Evolutionary conservation across 2,888 invertebrate genomes (phyloP).

Genomic region (Nomada lathburiana): DNA sequence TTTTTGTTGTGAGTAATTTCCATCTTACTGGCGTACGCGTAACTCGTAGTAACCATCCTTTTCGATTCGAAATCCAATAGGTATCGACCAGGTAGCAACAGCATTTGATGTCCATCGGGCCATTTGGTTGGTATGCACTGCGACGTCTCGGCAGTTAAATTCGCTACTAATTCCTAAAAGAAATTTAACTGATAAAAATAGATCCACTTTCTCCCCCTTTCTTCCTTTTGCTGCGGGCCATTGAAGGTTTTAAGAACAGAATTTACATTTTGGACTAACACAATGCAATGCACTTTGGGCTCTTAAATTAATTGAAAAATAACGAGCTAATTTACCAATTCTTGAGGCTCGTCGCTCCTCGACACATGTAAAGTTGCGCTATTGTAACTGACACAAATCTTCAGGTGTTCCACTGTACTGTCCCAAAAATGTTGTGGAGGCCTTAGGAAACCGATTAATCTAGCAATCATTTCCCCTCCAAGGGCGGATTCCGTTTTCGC

Average conservation of each 20-base stretch:
- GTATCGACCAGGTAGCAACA: slow-evolving; percentile 87
- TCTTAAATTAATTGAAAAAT: slow-evolving; percentile 21
- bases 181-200: slow-evolving; percentile 15
- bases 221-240: not conserved
- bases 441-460: slow-evolving; percentile 92
- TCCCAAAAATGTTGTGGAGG: slow-evolving; percentile 90
- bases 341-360: slow-evolving; percentile 75
- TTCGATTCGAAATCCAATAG: slow-evolving; percentile 89
- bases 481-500: slow-evolving; percentile 89
- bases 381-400: slow-evolving; percentile 92
- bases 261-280: not conserved
- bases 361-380: slow-evolving; percentile 87
- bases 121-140: slow-evolving; percentile 89
- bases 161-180: slow-evolving; percentile 86
- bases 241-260: not conserved
- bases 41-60: slow-evolving; percentile 85
- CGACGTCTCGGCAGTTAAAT: slow-evolving; percentile 89
- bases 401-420: slow-evolving; percentile 88
- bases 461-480: slow-evolving; percentile 91
- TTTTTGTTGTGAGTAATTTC: slow-evolving; percentile 91
- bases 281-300: not conserved
- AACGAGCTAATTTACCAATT: slow-evolving; percentile 70
- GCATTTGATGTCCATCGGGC: slow-evolving; percentile 85
- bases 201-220: not conserved
- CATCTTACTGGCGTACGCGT: slow-evolving; percentile 89